phyloP scores from a whole-genome alignment of 2,797 vertebrate genomes.

The Prionace glauca region DNA sequence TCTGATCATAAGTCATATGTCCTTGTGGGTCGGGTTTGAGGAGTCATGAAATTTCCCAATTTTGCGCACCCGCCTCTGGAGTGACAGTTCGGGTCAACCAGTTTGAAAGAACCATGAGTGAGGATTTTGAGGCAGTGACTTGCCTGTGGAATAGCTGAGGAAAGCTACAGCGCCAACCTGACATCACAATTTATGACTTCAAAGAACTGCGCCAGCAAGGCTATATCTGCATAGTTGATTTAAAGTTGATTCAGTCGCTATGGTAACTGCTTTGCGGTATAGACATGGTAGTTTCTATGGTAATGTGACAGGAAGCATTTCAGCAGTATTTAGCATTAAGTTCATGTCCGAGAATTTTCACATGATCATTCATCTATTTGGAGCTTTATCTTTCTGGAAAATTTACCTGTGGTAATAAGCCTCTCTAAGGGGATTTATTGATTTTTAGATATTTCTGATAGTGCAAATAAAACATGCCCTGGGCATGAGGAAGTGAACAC shows the following conservation, averaged over 20 bases:
- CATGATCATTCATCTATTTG: not conserved
- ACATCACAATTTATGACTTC: not conserved
- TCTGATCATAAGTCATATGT: no score
- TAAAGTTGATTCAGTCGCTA: constrained; percentile 32
- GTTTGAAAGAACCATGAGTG: not conserved
- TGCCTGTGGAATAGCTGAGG: not conserved
- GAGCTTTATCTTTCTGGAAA: not conserved
- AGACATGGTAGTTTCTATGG: not conserved
- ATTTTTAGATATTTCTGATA: not conserved
- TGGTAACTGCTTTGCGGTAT: not conserved
- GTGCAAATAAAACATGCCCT: not conserved
- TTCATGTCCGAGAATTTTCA: not conserved
- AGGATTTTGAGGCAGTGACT: not conserved
- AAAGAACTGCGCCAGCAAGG: not conserved
- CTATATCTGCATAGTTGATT: constrained; percentile 21
- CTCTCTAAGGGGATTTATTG: not conserved
- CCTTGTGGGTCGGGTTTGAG: no score
- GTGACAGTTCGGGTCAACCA: not conserved
- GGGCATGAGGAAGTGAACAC: not conserved
- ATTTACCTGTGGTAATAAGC: not conserved
- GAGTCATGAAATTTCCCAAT: no score
- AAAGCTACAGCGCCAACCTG: not conserved
- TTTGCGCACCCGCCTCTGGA: no score
- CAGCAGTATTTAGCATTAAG: not conserved
- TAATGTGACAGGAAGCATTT: not conserved